Percentiles rank a stretch among this genome's conserved stretches.
Evolutionary conservation across 2,888 invertebrate species (phyloP).

Genomic region (Acanthococcus lagerstroemiae): DNA sequence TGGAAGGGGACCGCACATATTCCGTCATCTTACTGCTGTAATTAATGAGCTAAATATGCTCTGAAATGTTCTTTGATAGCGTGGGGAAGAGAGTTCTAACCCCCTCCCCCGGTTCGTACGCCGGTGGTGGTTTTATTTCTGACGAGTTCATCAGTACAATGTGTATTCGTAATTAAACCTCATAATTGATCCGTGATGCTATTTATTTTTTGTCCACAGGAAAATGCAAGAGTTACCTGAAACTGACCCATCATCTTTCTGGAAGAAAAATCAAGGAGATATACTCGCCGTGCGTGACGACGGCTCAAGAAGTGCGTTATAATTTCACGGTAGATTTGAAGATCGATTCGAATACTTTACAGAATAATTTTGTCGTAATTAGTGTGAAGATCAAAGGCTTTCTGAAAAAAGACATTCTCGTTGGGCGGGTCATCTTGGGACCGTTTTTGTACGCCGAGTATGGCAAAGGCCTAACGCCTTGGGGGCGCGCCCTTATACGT

Average conservation of each 20-base stretch:
- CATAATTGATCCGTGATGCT: no score
- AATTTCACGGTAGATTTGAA: slow-evolving; percentile 34
- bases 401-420: slow-evolving; percentile 37
- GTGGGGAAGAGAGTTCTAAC: no score
- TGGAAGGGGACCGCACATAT: no score
- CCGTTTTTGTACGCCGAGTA: slow-evolving; percentile 38
- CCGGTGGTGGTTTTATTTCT: no score
- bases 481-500: slow-evolving; percentile 38
- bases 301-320: slow-evolving; percentile 36
- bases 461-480: slow-evolving; percentile 38
- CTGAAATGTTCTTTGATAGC: no score
- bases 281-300: slow-evolving; percentile 36
- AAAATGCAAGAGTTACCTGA: slow-evolving; percentile 38
- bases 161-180: no score
- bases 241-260: slow-evolving; percentile 38
- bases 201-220: slow-evolving; percentile 33
- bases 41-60: no score
- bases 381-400: slow-evolving; percentile 37
- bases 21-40: no score
- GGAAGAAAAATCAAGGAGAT: slow-evolving; percentile 39
- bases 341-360: slow-evolving; percentile 34
- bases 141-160: no score
- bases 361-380: slow-evolving; percentile 38
- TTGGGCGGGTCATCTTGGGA: slow-evolving; percentile 39
- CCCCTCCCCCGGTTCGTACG: no score